phyloP scores from a whole-genome alignment of 2,113 vertebrate genomes.

The Chamaetylas fuelleborni region DNA sequence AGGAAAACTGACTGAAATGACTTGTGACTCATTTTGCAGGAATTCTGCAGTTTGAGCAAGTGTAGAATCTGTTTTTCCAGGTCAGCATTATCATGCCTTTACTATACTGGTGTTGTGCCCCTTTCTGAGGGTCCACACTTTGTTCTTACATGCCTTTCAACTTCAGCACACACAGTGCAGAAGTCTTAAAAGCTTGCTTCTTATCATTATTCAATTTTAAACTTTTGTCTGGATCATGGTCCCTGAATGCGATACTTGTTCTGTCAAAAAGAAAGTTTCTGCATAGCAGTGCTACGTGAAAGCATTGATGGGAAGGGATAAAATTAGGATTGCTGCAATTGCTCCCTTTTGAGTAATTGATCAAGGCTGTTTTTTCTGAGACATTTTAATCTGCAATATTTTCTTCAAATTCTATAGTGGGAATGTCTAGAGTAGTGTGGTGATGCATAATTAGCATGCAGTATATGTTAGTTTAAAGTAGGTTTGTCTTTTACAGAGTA shows the following conservation, averaged over 20 bases:
- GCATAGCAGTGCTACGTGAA: accelerated
- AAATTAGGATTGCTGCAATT: background rate
- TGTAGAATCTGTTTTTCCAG: background rate
- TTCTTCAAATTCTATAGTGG: background rate
- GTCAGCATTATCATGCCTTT: background rate
- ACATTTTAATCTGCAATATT: background rate
- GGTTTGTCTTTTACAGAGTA: background rate
- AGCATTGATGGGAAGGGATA: background rate
- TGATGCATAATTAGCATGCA: background rate
- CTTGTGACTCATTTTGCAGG: background rate
- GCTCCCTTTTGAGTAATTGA: background rate
- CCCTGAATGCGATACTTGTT: background rate
- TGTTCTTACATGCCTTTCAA: background rate
- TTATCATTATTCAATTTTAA: background rate
- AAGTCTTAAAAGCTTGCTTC: background rate
- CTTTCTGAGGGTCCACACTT: background rate
- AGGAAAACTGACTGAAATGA: background rate
- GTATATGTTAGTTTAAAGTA: background rate
- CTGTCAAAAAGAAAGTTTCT: background rate
- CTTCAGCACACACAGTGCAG: background rate
- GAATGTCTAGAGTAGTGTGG: background rate
- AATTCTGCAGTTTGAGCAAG: background rate
- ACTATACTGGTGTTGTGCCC: background rate
- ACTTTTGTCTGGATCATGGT: background rate
- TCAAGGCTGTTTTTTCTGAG: background rate